Evolutionary conservation across 1,140 invertebrate genomes (phyloP).

Genomic region (Aethina tumida): DNA sequence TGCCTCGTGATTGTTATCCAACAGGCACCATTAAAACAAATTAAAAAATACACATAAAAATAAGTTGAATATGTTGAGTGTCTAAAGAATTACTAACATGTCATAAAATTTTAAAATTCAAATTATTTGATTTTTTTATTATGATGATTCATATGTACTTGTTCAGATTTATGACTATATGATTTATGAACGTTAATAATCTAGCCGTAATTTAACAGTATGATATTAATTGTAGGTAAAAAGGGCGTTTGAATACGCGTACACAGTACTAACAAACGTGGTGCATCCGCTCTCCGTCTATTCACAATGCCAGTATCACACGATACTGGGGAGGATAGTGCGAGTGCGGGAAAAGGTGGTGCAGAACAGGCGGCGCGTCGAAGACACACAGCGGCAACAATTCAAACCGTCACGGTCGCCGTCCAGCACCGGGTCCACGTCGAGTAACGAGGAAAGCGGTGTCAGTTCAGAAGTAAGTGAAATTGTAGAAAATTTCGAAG

Average conservation of each 20-base stretch:
- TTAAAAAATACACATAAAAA: too few species aligned
- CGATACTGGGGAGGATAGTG: constrained; percentile 82
- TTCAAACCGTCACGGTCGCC: constrained; percentile 27
- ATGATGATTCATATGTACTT: too few species aligned
- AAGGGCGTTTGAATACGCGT: constrained; percentile 92
- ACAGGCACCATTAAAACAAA: too few species aligned
- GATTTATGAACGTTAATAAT: too few species aligned
- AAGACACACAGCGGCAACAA: constrained; percentile 20
- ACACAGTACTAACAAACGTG: constrained; percentile 72
- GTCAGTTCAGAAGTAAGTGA: constrained; percentile 31
- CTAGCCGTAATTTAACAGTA: too few species aligned
- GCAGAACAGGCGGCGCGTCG: constrained; percentile 67
- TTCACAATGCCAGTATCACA: constrained; percentile 42
- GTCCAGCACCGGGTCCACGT: constrained; percentile 31
- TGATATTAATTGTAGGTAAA: constrained; percentile 73
- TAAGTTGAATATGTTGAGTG: too few species aligned
- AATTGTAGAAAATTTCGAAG: not conserved
- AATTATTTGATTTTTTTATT: too few species aligned
- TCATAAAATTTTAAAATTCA: too few species aligned
- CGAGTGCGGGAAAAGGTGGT: constrained; percentile 90
- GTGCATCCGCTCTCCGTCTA: constrained; percentile 55
- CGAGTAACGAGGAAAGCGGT: constrained; percentile 30
- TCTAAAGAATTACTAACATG: too few species aligned
- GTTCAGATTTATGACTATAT: too few species aligned
- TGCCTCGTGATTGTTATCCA: too few species aligned